Evolutionary conservation across 1,140 invertebrate genomes (phyloP).

Genomic region (Apolygus lucorum): DNA sequence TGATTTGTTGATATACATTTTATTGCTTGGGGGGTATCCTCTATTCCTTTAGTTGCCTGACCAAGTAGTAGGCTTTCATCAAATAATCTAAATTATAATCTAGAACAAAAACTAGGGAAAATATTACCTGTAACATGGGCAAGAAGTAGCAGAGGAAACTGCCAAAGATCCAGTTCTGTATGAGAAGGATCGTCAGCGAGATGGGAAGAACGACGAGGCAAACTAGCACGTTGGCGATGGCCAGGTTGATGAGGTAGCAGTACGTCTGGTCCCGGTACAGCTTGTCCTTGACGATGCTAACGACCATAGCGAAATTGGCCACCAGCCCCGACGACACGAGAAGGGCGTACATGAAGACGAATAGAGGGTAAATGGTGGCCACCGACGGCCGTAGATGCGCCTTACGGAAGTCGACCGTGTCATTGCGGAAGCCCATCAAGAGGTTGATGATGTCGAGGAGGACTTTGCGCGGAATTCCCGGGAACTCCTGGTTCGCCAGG

Average conservation of each 20-base stretch:
- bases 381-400: constrained; percentile 43
- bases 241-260: constrained; percentile 57
- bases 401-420: constrained; percentile 40
- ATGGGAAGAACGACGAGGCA: constrained; percentile 57
- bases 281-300: constrained; percentile 49
- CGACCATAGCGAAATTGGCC: constrained; percentile 50
- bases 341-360: constrained; percentile 53
- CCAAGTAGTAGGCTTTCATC: no score
- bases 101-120: not conserved
- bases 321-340: constrained; percentile 48
- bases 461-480: constrained; percentile 4
- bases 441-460: constrained; percentile 8
- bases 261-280: constrained; percentile 54
- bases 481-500: not conserved
- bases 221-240: constrained; percentile 57
- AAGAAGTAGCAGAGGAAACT: constrained; percentile 64
- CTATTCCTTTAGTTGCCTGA: no score
- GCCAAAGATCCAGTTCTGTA: constrained; percentile 66
- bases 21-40: no score
- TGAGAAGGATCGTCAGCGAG: constrained; percentile 54
- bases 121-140: constrained; percentile 58
- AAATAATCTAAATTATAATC: no score
- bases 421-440: constrained; percentile 35
- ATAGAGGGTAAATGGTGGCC: constrained; percentile 49
- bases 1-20: no score